These are phyloP conservation scores for Xiphorhynchus elegans DNA, from an alignment of 2,113 vertebrate species.

Conservation along the genomic window DNA sequence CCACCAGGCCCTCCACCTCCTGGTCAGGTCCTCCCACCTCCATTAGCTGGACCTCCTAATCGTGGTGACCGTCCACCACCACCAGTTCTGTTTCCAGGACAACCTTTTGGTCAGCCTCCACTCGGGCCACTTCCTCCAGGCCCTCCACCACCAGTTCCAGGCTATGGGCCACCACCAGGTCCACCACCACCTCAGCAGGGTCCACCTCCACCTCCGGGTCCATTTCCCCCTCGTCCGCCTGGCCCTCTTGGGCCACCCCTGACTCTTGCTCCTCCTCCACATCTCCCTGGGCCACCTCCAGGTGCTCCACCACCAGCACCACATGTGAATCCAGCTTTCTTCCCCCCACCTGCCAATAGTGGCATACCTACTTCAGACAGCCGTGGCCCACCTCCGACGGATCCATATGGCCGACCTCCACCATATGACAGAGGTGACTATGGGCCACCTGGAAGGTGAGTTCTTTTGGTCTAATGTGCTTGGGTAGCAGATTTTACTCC, in stretches of 20 bases:
- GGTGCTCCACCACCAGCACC: slow-evolving; percentile 96
- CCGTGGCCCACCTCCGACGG: slow-evolving; percentile 91
- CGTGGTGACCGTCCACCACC: slow-evolving; percentile 96
- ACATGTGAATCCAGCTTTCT: slow-evolving; percentile 98
- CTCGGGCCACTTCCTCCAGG: slow-evolving; percentile 94
- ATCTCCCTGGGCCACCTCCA: slow-evolving; percentile 94
- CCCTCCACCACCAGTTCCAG: slow-evolving; percentile 94
- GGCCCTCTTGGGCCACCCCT: slow-evolving; percentile 94
- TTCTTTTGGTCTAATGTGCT: slow-evolving; percentile 4
- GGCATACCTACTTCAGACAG: slow-evolving; percentile 92
- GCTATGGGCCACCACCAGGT: slow-evolving; percentile 91
- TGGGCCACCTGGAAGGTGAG: slow-evolving; percentile 94
- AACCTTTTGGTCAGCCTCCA: slow-evolving; percentile 94
- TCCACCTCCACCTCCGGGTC: slow-evolving; percentile 91
- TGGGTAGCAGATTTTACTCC: not conserved
- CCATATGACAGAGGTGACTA: slow-evolving; percentile 97
- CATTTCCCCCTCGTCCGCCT: slow-evolving; percentile 92
- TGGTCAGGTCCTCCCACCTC: slow-evolving; percentile 93
- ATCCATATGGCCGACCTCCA: slow-evolving; percentile 93
- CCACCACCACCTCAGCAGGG: slow-evolving; percentile 95
- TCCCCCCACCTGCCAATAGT: slow-evolving; percentile 94
- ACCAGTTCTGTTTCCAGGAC: slow-evolving; percentile 96
- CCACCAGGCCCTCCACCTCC: slow-evolving; percentile 95
- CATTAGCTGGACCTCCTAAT: slow-evolving; percentile 91
- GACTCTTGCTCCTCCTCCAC: slow-evolving; percentile 94